phyloP scores from a whole-genome alignment of 2,888 invertebrate species.

The Lochmaea capreae region DNA sequence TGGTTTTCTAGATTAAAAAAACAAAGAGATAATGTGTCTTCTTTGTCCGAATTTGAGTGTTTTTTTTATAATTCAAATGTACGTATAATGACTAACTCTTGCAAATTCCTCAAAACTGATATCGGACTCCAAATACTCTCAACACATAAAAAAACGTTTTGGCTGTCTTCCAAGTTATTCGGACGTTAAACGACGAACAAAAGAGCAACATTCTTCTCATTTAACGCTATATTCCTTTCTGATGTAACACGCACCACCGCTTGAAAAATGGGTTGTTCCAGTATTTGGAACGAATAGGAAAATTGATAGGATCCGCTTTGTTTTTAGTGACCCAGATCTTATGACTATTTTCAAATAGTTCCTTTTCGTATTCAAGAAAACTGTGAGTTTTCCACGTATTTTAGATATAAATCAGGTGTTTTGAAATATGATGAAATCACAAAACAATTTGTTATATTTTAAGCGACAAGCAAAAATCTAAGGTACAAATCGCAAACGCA shows the following conservation, averaged over 20 bases:
- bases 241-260: slow-evolving; percentile 21
- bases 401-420: background rate
- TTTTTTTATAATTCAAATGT: too few species aligned
- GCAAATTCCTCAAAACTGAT: too few species aligned
- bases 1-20: too few species aligned
- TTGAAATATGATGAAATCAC: background rate
- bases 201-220: slow-evolving; percentile 23
- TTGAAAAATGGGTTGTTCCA: slow-evolving; percentile 21
- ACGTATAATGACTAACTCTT: too few species aligned
- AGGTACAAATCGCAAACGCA: too few species aligned
- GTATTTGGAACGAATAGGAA: slow-evolving; percentile 19
- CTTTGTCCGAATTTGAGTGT: too few species aligned
- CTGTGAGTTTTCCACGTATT: background rate
- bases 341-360: background rate
- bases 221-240: slow-evolving; percentile 23
- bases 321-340: slow-evolving; percentile 8
- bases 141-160: slow-evolving; percentile 5
- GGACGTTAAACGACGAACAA: slow-evolving; percentile 20
- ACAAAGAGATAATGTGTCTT: too few species aligned
- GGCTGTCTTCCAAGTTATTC: slow-evolving; percentile 24
- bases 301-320: slow-evolving; percentile 16
- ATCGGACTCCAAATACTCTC: background rate
- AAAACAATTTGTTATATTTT: background rate
- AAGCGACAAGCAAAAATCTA: too few species aligned
- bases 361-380: background rate